Base-by-base conservation (phyloP, 2,888 invertebrate species). In the Carpatolechia fugitivella region DNA sequence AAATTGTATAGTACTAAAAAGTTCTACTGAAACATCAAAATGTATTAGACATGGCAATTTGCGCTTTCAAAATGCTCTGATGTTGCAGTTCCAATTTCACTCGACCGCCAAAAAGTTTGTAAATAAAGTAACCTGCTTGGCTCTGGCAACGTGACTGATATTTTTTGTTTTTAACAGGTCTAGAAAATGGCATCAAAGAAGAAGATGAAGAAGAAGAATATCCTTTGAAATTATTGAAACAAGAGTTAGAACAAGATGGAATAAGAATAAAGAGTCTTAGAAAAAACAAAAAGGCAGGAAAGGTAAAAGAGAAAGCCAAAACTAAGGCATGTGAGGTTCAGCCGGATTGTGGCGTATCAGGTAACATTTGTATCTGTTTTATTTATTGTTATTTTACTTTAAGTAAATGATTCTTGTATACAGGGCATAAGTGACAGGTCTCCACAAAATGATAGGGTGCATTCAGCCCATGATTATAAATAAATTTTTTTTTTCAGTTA, bases 211-310 rank as follows among this genome's bases (percentile, higher is more conserved):
- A 80, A 58, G 76, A 76, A 20, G 69, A 69, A 3, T 71, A 66
- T 13, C 69, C 74, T 0, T 35, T 79, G 0, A 72, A 73, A 0
- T 56, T 72, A n/a, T 52, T 79, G 3, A 80, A 83, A 61, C 65
- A 74, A 52, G 79, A 83, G 62, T 46, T 69, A 10, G 62, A 69
- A 29, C 47, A 64, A 7, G 72, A 72, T 10, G 66, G 66, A 1
- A 60, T 72, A 11, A 64, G 69, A 8, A 56, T 75, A 0, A 66
- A 65, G 40, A 41, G 55, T 31, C 24, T 63, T 0, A 65, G 52
- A 46, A 60, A 55, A 60, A 56, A 56, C 48, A 61, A 40, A 49
- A 71, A 61, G 57, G 60, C 56, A 62, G 62, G 54, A 16, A 62
- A 56, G 54, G 41, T 57, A 64, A 61, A 52, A 59, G 51, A 56